Base-by-base conservation (phyloP, 1,140 invertebrate species). In the Drosophila dunni region DNA sequence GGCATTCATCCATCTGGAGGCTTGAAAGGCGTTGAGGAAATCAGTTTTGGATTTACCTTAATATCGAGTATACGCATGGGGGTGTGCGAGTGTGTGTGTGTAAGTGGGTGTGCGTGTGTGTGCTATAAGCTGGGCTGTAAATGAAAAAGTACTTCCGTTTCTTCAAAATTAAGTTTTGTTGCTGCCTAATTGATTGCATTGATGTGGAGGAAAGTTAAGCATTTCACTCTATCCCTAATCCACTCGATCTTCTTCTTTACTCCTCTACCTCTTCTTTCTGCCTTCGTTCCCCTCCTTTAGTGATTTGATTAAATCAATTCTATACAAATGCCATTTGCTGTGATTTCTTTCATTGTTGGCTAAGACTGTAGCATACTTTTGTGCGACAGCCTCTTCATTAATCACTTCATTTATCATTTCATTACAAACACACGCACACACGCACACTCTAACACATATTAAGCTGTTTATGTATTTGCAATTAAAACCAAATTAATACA, bases 341-440 rank as follows among this genome's bases (percentile, higher is more conserved):
- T 51, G 36, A 33, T 33, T 42, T 29, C 15, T 48, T 46, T 17
- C 44, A 60, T 40, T 50, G 13, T 13, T 67, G 63, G 17, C 60
- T 54, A 48, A 81, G 75, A 79, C 36, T 70, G 54, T 79, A 62
- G 62, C 81, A 84, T 70, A 70, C 81, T 66, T 80, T 68, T 84
- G 58, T 62, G 81, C 61, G 63, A 65, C 46, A 40, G 42, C 54
- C 56, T 66, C 74, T 65, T 79, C 77, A 86, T 86, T 86, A 86
- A 86, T 88, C 76, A 88, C 79, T 81, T 73, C 42, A 78, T 74
- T 78, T 75, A 78, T 75, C 84, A 83, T 63, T 17, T 33, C 53
- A 57, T 24, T 45, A 42, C 38, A 42, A 20, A 44, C 9, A 9
- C 8, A 44, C 17, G 48, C 33, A 64, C 8, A 24, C 24, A 51